Conservation (phyloP, 2,797 vertebrate species). For the Trematomus bernacchii region DNA sequence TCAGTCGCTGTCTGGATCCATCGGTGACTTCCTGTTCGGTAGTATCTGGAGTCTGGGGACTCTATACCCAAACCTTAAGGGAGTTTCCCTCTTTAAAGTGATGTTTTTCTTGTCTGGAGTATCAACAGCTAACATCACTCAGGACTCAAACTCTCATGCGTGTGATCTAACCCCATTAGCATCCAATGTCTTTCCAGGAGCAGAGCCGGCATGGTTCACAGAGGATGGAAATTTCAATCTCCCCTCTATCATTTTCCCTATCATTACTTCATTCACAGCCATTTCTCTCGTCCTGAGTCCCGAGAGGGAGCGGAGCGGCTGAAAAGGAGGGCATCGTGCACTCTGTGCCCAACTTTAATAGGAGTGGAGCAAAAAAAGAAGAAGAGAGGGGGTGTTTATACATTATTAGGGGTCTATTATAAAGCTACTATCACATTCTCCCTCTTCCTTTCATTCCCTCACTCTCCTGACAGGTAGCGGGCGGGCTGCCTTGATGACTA, state of each 20-base stretch:
- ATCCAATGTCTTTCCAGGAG: constrained; percentile 86
- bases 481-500: constrained; percentile 92
- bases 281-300: constrained; percentile 97
- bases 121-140: constrained; percentile 73
- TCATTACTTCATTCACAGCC: constrained; percentile 98
- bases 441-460: constrained; percentile 67
- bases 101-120: constrained; percentile 49
- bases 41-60: constrained; percentile 19
- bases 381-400: constrained; percentile 87
- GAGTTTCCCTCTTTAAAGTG: constrained; percentile 52
- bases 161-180: constrained; percentile 84
- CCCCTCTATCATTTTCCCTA: constrained; percentile 99
- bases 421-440: constrained; percentile 85
- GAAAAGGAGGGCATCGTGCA: constrained; percentile 88
- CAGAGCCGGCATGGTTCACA: constrained; percentile 94
- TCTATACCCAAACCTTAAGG: constrained; percentile 43
- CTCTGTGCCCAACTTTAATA: constrained; percentile 86
- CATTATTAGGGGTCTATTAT: constrained; percentile 98
- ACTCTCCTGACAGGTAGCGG: constrained; percentile 87
- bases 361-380: constrained; percentile 66
- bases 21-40: constrained; percentile 37
- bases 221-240: constrained; percentile 99
- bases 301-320: constrained; percentile 74
- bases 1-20: constrained; percentile 23
- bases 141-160: constrained; percentile 75